Percentiles rank a stretch among this genome's conserved stretches.
These are phyloP conservation scores for Tragopan temminckii DNA, from an alignment of 2,797 vertebrate genomes.

Conservation along the genomic window DNA sequence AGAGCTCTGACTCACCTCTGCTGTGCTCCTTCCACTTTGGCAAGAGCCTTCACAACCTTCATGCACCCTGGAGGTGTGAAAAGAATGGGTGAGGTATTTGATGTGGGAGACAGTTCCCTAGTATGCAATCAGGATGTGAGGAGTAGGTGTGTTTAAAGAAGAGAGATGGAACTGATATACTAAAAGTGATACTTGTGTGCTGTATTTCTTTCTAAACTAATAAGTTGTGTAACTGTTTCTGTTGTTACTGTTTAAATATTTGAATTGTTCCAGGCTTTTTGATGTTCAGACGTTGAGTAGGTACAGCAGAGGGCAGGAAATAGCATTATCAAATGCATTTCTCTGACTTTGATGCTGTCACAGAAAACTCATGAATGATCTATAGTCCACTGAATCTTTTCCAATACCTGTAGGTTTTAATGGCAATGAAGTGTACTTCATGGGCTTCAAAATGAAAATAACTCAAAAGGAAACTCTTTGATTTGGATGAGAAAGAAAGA, in stretches of 20 bases:
- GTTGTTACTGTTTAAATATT: conserved; percentile 24
- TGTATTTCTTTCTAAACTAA: not conserved
- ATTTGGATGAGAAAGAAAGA: conserved; percentile 8
- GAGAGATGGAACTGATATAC: not conserved
- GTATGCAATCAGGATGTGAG: not conserved
- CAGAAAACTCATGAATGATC: conserved; percentile 3
- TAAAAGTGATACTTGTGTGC: not conserved
- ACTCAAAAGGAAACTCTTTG: not conserved
- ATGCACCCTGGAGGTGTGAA: not conserved
- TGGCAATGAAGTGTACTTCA: not conserved
- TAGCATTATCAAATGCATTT: not conserved
- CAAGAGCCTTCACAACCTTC: not conserved
- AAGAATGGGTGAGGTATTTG: not conserved
- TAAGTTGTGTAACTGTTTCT: not conserved
- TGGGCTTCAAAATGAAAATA: conserved; percentile 12
- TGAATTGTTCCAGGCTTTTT: not conserved
- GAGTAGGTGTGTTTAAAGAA: not conserved
- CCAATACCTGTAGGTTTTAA: conserved; percentile 12
- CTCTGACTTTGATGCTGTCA: not conserved
- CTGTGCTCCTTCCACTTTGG: not conserved
- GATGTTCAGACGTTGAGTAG: not conserved
- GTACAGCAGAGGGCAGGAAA: conserved; percentile 3
- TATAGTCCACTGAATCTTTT: not conserved
- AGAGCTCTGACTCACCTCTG: not conserved
- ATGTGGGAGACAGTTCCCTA: not conserved